Percentiles rank a stretch among this genome's conserved stretches.
These are phyloP conservation scores for Sebastes hubbsi DNA, from an alignment of 2,797 vertebrate genomes.

Conservation along the genomic window DNA sequence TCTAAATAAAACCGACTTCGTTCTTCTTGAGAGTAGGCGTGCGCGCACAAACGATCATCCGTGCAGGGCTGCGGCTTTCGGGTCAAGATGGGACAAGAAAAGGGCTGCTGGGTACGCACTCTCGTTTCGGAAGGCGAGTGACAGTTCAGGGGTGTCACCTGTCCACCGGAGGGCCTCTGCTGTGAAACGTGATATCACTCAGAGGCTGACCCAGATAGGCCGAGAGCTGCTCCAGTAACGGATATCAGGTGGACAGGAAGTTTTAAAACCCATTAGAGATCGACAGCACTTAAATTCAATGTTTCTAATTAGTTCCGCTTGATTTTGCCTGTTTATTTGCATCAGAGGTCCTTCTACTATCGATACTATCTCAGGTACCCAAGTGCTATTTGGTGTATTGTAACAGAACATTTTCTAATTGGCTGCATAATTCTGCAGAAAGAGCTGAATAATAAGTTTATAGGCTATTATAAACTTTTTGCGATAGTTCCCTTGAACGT, in stretches of 20 bases:
- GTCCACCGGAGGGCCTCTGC: slow-evolving; percentile 38
- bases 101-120: slow-evolving; percentile 49
- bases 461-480: not conserved
- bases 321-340: slow-evolving; percentile 2
- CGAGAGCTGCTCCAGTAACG: slow-evolving; percentile 10
- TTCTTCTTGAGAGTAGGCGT: slow-evolving; percentile 15
- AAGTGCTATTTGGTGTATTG: not conserved
- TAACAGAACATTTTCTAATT: not conserved
- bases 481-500: not conserved
- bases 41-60: not conserved
- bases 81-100: slow-evolving; percentile 70
- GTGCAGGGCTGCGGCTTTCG: not conserved
- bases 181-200: slow-evolving; percentile 49
- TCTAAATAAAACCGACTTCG: slow-evolving; percentile 68
- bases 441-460: not conserved
- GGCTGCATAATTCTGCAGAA: not conserved
- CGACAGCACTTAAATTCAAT: not conserved
- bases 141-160: slow-evolving; percentile 71
- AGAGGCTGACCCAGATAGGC: slow-evolving; percentile 37
- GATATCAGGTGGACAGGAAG: slow-evolving; percentile 46
- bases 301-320: slow-evolving; percentile 45
- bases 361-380: slow-evolving; percentile 24
- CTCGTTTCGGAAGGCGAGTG: slow-evolving; percentile 63
- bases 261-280: slow-evolving; percentile 32
- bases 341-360: not conserved